A percentile compares a stretch with the other conserved stretches of the same genome.
phyloP scores from a whole-genome alignment of 2,113 vertebrate genomes.

The Neogobius melanostomus region DNA sequence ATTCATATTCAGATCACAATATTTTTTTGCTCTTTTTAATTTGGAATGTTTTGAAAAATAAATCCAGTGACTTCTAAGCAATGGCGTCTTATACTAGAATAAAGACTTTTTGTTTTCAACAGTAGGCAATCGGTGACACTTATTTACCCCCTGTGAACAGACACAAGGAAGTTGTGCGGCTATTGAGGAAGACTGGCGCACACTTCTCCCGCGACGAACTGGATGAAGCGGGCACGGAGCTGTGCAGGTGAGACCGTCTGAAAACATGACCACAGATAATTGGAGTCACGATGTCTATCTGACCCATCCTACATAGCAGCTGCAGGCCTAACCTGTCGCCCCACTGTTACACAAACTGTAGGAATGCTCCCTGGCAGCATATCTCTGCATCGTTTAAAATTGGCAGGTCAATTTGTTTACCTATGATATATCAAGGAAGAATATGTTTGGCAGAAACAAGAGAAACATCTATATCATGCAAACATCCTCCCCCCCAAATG shows the following conservation, averaged over 20 bases:
- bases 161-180: constrained; percentile 76
- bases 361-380: constrained; percentile 74
- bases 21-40: not conserved
- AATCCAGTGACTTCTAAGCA: too few species aligned
- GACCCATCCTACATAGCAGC: constrained; percentile 59
- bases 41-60: not conserved
- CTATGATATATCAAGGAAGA: too few species aligned
- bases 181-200: constrained; percentile 85
- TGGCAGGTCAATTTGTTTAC: too few species aligned
- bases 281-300: constrained; percentile 6
- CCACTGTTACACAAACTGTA: constrained; percentile 54
- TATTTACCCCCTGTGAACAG: constrained; percentile 59
- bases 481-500: not conserved
- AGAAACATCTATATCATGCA: not conserved
- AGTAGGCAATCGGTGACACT: not conserved
- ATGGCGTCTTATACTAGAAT: not conserved
- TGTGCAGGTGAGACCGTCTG: constrained; percentile 84
- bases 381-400: too few species aligned
- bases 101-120: not conserved
- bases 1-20: not conserved
- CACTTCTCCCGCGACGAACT: constrained; percentile 82
- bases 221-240: constrained; percentile 79
- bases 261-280: not conserved
- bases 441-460: too few species aligned
- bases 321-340: constrained; percentile 71